phyloP scores from a whole-genome alignment of 2,113 vertebrate species.

The Phalacrocorax carbo region DNA sequence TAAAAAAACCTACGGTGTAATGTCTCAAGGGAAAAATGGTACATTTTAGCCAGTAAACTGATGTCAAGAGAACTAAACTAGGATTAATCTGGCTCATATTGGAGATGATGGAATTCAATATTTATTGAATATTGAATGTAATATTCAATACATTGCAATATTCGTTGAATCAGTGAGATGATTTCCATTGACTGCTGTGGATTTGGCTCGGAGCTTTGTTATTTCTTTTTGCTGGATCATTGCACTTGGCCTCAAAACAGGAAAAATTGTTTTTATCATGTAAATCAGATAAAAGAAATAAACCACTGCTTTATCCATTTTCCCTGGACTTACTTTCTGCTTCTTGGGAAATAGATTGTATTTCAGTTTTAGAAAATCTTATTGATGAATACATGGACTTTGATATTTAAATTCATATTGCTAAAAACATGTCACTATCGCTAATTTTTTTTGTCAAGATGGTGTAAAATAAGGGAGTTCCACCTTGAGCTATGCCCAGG shows the following conservation, averaged over 20 bases:
- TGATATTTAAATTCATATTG: neutral
- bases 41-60: neutral
- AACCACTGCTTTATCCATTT: neutral
- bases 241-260: neutral
- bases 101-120: neutral
- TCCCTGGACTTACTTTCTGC: neutral
- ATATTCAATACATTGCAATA: neutral
- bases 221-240: neutral
- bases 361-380: neutral
- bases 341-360: neutral
- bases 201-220: neutral
- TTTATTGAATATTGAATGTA: neutral
- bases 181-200: neutral
- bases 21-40: neutral
- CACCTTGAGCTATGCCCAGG: slow-evolving; percentile 3
- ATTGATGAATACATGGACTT: neutral
- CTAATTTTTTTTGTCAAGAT: neutral
- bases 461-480: slow-evolving; percentile 23
- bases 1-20: accelerated
- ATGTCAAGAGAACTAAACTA: neutral
- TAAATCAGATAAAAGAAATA: neutral
- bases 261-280: neutral
- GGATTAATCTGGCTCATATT: neutral
- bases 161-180: neutral
- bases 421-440: neutral